Conservation (phyloP, 2,797 vertebrate genomes). For the Anabacerthia variegaticeps region DNA sequence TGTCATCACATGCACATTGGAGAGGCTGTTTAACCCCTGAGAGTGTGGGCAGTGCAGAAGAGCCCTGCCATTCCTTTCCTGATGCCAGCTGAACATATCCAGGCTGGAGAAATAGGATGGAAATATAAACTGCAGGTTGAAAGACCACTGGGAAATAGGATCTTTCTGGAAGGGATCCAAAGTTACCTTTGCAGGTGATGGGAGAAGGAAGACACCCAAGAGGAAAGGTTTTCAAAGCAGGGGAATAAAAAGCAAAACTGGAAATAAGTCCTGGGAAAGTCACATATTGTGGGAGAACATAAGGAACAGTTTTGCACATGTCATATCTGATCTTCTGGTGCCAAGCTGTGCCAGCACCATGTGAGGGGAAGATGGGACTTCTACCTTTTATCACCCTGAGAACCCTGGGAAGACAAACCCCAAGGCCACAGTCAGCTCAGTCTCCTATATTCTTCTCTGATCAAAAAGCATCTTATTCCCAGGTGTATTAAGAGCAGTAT, state of each 20-base stretch:
- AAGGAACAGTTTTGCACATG: not conserved
- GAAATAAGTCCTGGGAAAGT: not conserved
- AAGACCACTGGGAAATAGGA: not conserved
- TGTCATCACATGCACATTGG: not conserved
- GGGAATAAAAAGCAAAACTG: not conserved
- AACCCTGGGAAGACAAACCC: not conserved
- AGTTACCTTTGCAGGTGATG: not conserved
- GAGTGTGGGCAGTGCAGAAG: not conserved
- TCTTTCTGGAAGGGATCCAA: not conserved
- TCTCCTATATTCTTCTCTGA: not conserved
- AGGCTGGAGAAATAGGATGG: not conserved
- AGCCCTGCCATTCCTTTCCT: not conserved
- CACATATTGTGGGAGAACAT: not conserved
- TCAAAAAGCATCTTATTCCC: not conserved
- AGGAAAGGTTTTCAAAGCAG: not conserved
- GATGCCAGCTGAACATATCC: not conserved
- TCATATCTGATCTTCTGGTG: not conserved
- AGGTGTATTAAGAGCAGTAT: not conserved
- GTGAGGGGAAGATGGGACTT: not conserved
- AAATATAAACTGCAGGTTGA: not conserved
- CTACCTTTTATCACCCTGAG: not conserved
- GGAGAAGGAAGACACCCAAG: not conserved
- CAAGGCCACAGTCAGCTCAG: not conserved
- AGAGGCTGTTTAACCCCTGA: not conserved
- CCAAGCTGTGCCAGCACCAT: not conserved